These are phyloP conservation scores for Coccyzus lansbergi DNA, from an alignment of 2,797 vertebrate species.

Conservation along the genomic window DNA sequence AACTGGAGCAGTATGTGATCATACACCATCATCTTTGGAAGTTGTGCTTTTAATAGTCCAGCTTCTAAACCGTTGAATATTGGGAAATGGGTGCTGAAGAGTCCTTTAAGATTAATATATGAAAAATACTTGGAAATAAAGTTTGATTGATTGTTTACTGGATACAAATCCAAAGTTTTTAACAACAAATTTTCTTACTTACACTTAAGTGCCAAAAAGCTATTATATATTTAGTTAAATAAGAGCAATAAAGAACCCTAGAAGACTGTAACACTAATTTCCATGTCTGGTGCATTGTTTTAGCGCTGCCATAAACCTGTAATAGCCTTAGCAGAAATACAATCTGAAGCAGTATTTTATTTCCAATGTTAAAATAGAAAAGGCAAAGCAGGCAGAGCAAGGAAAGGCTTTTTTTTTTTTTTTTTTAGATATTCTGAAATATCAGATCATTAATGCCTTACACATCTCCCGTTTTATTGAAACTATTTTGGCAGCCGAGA, in stretches of 20 bases:
- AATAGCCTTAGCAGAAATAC: constrained; percentile 71
- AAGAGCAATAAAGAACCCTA: constrained; percentile 56
- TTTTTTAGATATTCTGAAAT: constrained; percentile 8
- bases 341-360: constrained; percentile 65
- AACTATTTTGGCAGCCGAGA: constrained; percentile 14
- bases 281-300: constrained; percentile 61
- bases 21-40: neutral
- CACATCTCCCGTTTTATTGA: neutral
- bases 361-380: constrained; percentile 42
- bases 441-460: constrained; percentile 3
- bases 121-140: constrained; percentile 40
- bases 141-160: constrained; percentile 9
- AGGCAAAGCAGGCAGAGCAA: neutral
- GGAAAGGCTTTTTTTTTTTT: neutral
- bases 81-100: constrained; percentile 50
- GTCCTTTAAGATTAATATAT: constrained; percentile 16
- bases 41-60: neutral
- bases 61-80: constrained; percentile 16
- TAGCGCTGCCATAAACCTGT: constrained; percentile 72
- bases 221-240: constrained; percentile 61
- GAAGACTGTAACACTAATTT: constrained; percentile 62
- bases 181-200: constrained; percentile 54
- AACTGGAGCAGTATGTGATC: neutral
- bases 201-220: constrained; percentile 48
- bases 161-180: constrained; percentile 56